Evolutionary conservation across 1,140 invertebrate genomes (phyloP), one percentile per base, ranked within the genome.

Genomic region (Achatina immaculata): DNA sequence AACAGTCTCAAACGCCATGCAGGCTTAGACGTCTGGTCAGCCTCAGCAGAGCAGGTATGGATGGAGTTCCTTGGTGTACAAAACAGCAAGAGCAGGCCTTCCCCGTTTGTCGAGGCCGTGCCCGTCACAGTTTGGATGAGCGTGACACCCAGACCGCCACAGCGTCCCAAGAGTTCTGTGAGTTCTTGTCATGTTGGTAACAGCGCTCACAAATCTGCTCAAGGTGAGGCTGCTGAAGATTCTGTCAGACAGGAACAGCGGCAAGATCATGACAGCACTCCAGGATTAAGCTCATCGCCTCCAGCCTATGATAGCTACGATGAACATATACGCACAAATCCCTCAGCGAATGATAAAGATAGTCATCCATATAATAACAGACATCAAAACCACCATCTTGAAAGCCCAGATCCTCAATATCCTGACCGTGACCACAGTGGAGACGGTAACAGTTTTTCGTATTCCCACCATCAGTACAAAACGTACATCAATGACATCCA

Each of bases 41-140:
- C 96, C 24, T 93, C 94, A 28, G 78, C 78, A 2, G 78, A 80
- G 89, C 96, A 97, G 0, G 93, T 98, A 48, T 98, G 96, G 96
- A 94, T 95, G 7, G 97, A 99, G 90, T 98, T 98, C 90, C 95
- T 95, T 0, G 95, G 95, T n/a, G 95, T 95, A 0, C 93, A 95
- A 31, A 94, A 93, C 34, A 85, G 82, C 36, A 83, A 85, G 36
- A 83, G 83, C 24, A 94, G 95, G 85, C 94, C 96, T 0, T 94
- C 96, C 48, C 95, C 97, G 1, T 95, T 98, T 89, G 91, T 98
- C 11, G 97, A 98, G 89, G 95, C 97, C 1, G 95, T 98, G 85
- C 97, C 96, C 0, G 89, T 98, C 19, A 96, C 95, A 0, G 85
- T 96, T 36, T 98, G 96, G 96, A 82, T 93, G 86, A 81, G 81